Percentiles rank a stretch among this genome's conserved stretches.
phyloP scores from a whole-genome alignment of 2,888 invertebrate genomes.

The Tortricodes alternella region DNA sequence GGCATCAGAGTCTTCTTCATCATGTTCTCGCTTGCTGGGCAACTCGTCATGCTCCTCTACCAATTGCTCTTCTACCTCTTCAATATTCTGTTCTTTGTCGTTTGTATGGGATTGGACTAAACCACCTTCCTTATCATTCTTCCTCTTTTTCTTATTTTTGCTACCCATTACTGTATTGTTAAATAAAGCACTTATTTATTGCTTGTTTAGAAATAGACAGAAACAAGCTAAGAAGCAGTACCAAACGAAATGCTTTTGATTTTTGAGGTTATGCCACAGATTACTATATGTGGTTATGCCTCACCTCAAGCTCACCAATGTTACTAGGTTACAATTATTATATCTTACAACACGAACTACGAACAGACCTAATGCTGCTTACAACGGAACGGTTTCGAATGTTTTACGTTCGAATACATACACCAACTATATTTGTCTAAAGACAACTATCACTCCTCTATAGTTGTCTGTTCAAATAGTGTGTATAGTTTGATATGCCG shows the following conservation, averaged over 20 bases:
- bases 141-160: conserved; percentile 48
- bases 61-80: conserved; percentile 33
- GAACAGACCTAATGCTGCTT: too few relatives aligned
- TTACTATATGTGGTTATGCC: too few relatives aligned
- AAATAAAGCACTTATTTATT: not conserved
- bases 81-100: conserved; percentile 14
- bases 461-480: too few relatives aligned
- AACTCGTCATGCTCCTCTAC: conserved; percentile 32
- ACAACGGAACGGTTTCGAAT: too few relatives aligned
- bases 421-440: too few relatives aligned
- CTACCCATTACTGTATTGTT: conserved; percentile 42
- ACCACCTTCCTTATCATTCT: conserved; percentile 32
- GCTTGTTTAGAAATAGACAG: not conserved
- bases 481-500: too few relatives aligned
- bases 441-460: too few relatives aligned
- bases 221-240: not conserved
- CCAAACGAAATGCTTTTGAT: too few relatives aligned
- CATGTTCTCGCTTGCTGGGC: conserved; percentile 35
- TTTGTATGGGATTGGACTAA: not conserved
- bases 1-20: conserved; percentile 54
- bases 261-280: conserved; percentile 22
- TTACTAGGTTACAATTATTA: too few relatives aligned
- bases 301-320: too few relatives aligned
- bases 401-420: too few relatives aligned
- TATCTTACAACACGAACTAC: too few relatives aligned